phyloP scores from a whole-genome alignment of 2,113 vertebrate species.

The Thryonomys swinderianus region DNA sequence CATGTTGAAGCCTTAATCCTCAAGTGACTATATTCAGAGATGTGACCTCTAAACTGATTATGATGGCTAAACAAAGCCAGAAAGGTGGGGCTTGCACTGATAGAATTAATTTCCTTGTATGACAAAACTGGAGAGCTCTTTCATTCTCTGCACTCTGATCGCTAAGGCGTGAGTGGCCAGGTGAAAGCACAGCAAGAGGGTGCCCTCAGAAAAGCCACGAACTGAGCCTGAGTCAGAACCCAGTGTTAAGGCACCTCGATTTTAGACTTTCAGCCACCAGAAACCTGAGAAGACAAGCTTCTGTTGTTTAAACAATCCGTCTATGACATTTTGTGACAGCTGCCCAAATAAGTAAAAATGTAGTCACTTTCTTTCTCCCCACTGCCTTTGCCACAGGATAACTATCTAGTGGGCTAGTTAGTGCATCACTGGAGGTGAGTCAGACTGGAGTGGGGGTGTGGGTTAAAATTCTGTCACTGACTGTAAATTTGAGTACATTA shows the following conservation, averaged over 20 bases:
- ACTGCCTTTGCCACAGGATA: not conserved
- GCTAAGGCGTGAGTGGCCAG: not conserved
- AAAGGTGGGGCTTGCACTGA: not conserved
- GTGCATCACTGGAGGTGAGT: not conserved
- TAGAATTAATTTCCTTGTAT: not conserved
- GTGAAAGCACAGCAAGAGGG: not conserved
- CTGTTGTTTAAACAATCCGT: not conserved
- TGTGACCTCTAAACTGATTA: not conserved
- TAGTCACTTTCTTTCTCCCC: not conserved
- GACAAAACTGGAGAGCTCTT: not conserved
- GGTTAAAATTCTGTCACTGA: not conserved
- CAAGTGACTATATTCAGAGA: not conserved
- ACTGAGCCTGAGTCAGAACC: not conserved
- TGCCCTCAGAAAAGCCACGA: not conserved
- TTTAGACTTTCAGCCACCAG: not conserved
- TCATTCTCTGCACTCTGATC: not conserved
- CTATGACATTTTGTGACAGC: not conserved
- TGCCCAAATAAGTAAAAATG: no score
- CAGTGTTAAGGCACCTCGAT: not conserved
- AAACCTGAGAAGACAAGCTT: not conserved
- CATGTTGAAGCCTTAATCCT: not conserved
- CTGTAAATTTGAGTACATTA: not conserved
- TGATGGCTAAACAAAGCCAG: not conserved
- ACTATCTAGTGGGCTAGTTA: not conserved
- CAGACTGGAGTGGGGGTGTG: not conserved